phyloP scores from a whole-genome alignment of 2,888 invertebrate species.

The Cylloceria caligata region DNA sequence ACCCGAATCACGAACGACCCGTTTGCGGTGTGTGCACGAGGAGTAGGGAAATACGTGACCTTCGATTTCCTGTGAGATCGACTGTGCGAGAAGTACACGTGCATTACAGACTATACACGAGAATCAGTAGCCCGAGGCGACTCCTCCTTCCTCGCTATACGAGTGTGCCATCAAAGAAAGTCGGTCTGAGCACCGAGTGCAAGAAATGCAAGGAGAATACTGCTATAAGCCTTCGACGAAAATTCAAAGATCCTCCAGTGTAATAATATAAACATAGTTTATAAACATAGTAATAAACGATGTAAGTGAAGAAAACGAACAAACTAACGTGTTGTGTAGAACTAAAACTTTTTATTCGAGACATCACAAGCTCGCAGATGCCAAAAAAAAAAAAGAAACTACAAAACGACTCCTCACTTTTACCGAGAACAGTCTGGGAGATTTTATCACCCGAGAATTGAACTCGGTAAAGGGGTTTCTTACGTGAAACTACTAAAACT shows the following conservation, averaged over 20 bases:
- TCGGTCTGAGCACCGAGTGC: conserved; percentile 35
- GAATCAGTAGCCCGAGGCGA: conserved; percentile 42
- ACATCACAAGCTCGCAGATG: background rate
- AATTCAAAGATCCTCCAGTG: conserved; percentile 10
- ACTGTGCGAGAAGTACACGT: conserved; percentile 31
- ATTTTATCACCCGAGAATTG: conserved; percentile 43
- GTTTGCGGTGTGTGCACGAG: conserved; percentile 16
- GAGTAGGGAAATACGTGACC: conserved; percentile 48
- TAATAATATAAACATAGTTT: too few relatives aligned
- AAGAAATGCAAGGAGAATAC: conserved; percentile 47
- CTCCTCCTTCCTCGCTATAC: conserved; percentile 28
- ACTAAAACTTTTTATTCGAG: background rate
- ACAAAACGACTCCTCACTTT: background rate
- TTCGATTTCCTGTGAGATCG: conserved; percentile 44
- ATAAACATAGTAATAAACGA: too few relatives aligned
- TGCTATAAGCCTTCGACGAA: conserved; percentile 8
- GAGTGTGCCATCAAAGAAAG: conserved; percentile 56
- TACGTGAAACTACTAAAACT: conserved; percentile 21
- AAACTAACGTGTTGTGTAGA: background rate
- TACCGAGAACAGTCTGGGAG: conserved; percentile 10
- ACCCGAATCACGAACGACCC: conserved; percentile 37
- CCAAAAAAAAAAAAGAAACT: background rate
- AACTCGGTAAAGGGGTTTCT: conserved; percentile 29
- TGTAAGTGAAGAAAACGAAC: background rate
- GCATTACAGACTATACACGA: conserved; percentile 10